Evolutionary conservation across 2,888 invertebrate genomes (phyloP), one percentile per base, ranked within the genome.

Genomic region (Axea sp.): DNA sequence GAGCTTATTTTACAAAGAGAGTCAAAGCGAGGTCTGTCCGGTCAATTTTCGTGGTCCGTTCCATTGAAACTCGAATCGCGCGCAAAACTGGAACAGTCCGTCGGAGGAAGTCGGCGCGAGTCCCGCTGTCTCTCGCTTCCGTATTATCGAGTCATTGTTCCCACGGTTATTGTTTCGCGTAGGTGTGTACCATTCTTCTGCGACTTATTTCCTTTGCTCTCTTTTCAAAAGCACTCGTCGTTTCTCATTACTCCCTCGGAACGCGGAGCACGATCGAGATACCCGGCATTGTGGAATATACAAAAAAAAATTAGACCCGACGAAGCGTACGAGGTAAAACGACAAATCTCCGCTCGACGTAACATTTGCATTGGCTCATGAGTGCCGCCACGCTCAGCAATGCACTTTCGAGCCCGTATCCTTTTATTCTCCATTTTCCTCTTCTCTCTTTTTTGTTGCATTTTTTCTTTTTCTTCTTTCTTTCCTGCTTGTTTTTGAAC

Each of bases 91-190:
- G 31, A 14, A 6, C 31, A 12, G 12, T 17, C 19, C 30, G 45
- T 19, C 35, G 26, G 47, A 51, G 43, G 51, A 57, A 49, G 68
- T n/a, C n/a, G n/a, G n/a, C n/a, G n/a, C n/a, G n/a, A n/a, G n/a
- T n/a, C 30, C 14, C 39, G 62, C 35, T 14, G 67, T 37, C 47
- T 49, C 69, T 65, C 62, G 59, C 60, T 72, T 72, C 72, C 75
- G 76, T 69, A 71, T 73, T 76, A 76, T 76, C 69, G 73, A 73
- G 76, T 69, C 73, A 76, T 76, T 76, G 73, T 73, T 73, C 76
- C 51, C 76, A 72, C 73, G 75, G 60, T 75, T 67, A 75, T 75
- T 75, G 75, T 71, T 69, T 65, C 51, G 51, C 69, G 60, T 74
- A 74, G 74, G 74, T 69, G 74, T 74, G 65, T 49, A 51, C 62